These are phyloP conservation scores for Coccyzus lansbergi DNA, from an alignment of 2,797 vertebrate species.

Conservation along the genomic window DNA sequence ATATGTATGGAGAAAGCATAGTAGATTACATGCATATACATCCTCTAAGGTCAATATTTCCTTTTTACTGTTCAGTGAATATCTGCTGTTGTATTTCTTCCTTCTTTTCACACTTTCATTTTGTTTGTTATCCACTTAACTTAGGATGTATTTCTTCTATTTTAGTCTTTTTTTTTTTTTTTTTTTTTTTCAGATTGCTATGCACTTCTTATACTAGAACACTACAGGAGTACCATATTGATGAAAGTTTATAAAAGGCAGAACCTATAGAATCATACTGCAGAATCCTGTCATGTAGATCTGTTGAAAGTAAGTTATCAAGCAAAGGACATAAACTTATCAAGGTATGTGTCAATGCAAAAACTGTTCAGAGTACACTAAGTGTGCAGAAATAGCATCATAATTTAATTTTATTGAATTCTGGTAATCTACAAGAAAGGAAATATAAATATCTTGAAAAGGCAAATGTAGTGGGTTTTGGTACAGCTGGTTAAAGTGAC, in stretches of 20 bases:
- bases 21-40: neutral
- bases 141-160: neutral
- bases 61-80: neutral
- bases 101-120: neutral
- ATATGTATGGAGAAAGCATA: neutral
- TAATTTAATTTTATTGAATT: constrained; percentile 7
- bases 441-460: neutral
- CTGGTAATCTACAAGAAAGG: neutral
- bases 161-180: neutral
- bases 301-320: neutral
- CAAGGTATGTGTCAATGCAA: neutral
- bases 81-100: neutral
- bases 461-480: neutral
- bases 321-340: neutral
- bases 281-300: neutral
- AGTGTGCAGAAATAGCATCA: neutral
- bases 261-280: neutral
- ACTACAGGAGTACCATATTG: neutral
- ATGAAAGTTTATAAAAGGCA: neutral
- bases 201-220: neutral
- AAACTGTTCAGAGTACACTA: neutral
- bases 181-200: neutral
- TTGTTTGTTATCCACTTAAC: neutral
- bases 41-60: neutral
- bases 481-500: neutral